Evolutionary conservation across 2,113 vertebrate genomes (phyloP).

Genomic region (Pseudonaja textilis): DNA sequence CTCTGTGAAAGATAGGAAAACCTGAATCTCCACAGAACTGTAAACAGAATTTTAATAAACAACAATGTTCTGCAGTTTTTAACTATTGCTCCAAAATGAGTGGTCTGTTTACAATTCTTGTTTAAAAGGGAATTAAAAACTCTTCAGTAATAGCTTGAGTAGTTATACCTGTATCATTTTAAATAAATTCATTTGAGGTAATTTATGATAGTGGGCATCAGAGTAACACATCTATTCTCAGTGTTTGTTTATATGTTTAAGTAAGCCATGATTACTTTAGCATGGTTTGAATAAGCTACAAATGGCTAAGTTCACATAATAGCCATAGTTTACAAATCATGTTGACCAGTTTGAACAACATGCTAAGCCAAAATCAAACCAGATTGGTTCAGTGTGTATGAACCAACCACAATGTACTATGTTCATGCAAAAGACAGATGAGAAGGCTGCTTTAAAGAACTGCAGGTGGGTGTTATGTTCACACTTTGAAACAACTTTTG

Average conservation of each 20-base stretch:
- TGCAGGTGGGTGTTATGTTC: background rate
- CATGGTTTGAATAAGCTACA: background rate
- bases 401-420: background rate
- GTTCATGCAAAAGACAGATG: background rate
- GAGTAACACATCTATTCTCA: background rate
- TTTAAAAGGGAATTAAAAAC: constrained; percentile 54
- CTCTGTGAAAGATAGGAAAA: constrained; percentile 65
- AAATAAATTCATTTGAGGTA: background rate
- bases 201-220: background rate
- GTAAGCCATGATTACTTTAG: background rate
- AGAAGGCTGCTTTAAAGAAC: background rate
- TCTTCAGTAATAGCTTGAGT: constrained; percentile 31
- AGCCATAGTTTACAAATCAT: background rate
- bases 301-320: background rate
- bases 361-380: background rate
- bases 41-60: constrained; percentile 79
- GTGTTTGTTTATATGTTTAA: background rate
- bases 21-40: constrained; percentile 74
- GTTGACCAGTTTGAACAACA: background rate
- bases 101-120: constrained; percentile 74
- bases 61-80: constrained; percentile 78
- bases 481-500: background rate
- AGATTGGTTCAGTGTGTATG: background rate
- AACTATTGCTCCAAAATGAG: constrained; percentile 78
- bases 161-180: constrained; percentile 50